Conservation (phyloP, 2,888 invertebrate genomes). For the Aphidoletes aphidimyza region DNA sequence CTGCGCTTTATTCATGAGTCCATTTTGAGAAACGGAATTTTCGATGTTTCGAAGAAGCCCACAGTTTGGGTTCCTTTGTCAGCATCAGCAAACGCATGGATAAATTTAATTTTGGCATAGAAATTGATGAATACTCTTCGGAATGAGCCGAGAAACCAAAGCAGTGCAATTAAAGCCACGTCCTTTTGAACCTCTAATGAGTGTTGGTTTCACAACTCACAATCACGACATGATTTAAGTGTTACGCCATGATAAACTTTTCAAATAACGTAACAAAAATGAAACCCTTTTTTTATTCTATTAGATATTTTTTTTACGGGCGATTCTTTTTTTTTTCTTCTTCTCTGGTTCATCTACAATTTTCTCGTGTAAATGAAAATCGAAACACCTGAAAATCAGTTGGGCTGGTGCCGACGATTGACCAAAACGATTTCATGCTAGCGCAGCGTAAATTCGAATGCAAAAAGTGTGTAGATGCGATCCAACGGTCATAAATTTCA, state of each 20-base stretch:
- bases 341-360: too few species aligned
- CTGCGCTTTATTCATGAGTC: background rate
- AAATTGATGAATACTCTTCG: background rate
- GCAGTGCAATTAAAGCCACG: background rate
- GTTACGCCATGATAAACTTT: background rate
- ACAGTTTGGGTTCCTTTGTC: background rate
- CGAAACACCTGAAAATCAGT: slow-evolving; percentile 11
- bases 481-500: background rate
- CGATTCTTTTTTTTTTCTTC: too few species aligned
- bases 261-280: background rate
- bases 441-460: background rate
- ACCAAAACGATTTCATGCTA: background rate
- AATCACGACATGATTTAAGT: background rate
- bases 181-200: background rate
- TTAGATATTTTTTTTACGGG: too few species aligned
- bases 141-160: background rate
- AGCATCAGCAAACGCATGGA: background rate
- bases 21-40: background rate
- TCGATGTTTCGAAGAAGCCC: background rate
- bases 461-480: background rate
- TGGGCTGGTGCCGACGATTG: background rate
- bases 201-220: background rate
- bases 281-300: background rate
- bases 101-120: slow-evolving; percentile 12
- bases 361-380: background rate